Conservation (phyloP, 2,797 vertebrate genomes). For the Scleropages formosus region DNA sequence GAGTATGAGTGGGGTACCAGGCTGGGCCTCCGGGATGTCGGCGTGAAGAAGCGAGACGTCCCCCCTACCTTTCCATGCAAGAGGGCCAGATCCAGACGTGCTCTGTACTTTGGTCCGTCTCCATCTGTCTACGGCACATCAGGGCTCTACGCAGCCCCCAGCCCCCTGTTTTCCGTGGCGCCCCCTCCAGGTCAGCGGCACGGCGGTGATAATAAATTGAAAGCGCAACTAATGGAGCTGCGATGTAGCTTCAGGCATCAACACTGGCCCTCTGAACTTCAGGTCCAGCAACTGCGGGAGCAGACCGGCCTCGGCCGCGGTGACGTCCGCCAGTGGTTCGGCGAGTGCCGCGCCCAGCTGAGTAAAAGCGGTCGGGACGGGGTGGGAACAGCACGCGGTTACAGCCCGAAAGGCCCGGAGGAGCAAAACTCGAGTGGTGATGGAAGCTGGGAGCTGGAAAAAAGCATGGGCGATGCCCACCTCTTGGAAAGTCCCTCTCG, state of each 20-base stretch:
- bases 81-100: constrained; percentile 37
- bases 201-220: constrained; percentile 42
- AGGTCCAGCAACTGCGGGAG: constrained; percentile 45
- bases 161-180: constrained; percentile 18
- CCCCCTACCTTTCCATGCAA: not conserved
- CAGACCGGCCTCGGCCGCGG: constrained; percentile 45
- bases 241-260: constrained; percentile 40
- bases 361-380: constrained; percentile 35
- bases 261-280: constrained; percentile 43
- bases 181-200: constrained; percentile 19
- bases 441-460: no score
- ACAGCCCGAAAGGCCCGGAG: not conserved
- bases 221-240: constrained; percentile 42
- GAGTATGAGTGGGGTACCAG: not conserved
- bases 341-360: constrained; percentile 53
- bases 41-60: not conserved
- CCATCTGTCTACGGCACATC: constrained; percentile 18
- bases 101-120: constrained; percentile 35
- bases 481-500: not conserved
- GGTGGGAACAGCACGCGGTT: not conserved
- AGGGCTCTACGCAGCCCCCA: constrained; percentile 21
- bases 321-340: constrained; percentile 55
- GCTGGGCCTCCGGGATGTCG: not conserved
- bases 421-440: no score
- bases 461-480: no score